phyloP scores from a whole-genome alignment of 2,113 vertebrate species.

The Apteryx owenii region DNA sequence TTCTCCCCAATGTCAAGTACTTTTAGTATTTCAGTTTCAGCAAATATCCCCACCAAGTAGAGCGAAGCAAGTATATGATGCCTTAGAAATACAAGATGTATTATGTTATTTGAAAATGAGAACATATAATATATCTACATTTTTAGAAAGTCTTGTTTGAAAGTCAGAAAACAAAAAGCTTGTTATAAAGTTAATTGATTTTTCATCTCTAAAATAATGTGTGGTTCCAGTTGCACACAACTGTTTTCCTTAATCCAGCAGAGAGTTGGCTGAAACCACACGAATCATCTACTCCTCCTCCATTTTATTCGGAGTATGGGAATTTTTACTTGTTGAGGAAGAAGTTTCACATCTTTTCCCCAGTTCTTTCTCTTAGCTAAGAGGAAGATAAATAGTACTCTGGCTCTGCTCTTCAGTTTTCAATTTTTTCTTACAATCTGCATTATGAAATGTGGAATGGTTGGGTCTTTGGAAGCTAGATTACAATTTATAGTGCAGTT shows the following conservation, averaged over 20 bases:
- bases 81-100: background rate
- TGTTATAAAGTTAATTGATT: background rate
- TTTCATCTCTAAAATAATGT: background rate
- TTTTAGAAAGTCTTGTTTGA: constrained; percentile 6
- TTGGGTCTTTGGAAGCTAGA: background rate
- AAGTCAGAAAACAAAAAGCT: background rate
- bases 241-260: constrained; percentile 7
- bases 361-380: background rate
- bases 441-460: background rate
- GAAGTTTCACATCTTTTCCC: background rate
- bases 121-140: background rate
- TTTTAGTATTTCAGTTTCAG: background rate
- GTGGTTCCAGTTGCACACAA: background rate
- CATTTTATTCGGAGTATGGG: background rate
- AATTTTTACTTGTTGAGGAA: background rate
- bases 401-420: constrained; percentile 36
- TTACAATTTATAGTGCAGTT: background rate
- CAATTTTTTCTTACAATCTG: constrained; percentile 7
- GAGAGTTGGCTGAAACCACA: background rate
- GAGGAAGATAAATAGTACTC: background rate
- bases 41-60: constrained; percentile 12
- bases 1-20: background rate
- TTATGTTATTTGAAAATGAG: background rate
- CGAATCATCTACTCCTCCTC: background rate
- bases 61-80: background rate